Base-by-base conservation (phyloP, 2,113 vertebrate genomes). In the Myiagra hebetior region DNA sequence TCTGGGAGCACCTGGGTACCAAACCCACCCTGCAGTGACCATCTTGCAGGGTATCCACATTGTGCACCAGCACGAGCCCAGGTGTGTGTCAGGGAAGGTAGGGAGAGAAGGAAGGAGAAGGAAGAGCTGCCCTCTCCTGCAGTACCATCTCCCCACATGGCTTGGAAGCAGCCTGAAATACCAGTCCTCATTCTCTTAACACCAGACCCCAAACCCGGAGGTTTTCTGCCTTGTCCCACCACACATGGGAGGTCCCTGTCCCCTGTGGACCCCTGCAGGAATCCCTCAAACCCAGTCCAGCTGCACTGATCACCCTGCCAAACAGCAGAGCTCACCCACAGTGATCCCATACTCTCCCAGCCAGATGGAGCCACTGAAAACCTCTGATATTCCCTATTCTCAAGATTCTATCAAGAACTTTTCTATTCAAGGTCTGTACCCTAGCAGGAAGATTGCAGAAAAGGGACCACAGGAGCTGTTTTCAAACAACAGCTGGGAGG, bases 41-140 rank as follows among this genome's bases (percentile, higher is more conserved):
- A 74, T 28, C 42, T 20, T 21, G 7, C 0, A 2, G n/a, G n/a
- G 21, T 6, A 33, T 12, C 62, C 0, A 0, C 7, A 17, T 53
- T 26, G 42, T 67, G 33, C 27, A 33, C 20, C 0, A 0, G 33
- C 26, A 72, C 0, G 0, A 88, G 49, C 41, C 19, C 47, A 72
- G 28, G 15, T 37, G 20, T 49, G 42, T 53, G n/a, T 11, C 6
- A 4, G 39, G 50, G 41, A 82, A 67, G 22, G 10, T 4, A 55
- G 33, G 15, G 24, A 85, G 5, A 47, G 35, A 33, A 70, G 49
- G 41, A 20, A 13, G 59, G 27, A 41, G 15, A 74, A 28, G 30
- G 15, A 85, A 64, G 47, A 85, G 65, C 31, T 82, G 28, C 28
- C 8, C 17, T 76, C 26, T 76, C 26, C 7, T 7, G 2, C 0